Evolutionary conservation across 2,113 vertebrate genomes (phyloP).

Genomic region (Pithys albifrons): DNA sequence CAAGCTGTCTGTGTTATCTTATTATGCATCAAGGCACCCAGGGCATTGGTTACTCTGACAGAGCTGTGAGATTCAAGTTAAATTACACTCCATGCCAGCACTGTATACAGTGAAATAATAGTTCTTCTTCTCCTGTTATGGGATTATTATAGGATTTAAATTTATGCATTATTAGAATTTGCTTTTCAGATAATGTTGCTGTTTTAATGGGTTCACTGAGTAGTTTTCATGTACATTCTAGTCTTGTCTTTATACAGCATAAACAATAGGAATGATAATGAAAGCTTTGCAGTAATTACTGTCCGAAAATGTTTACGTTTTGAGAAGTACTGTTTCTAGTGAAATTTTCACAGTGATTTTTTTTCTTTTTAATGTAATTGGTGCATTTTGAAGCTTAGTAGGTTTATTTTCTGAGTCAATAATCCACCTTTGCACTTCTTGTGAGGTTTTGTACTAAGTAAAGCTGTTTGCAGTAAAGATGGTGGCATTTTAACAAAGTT

Average conservation of each 20-base stretch:
- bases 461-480: slow-evolving; percentile 20
- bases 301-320: not conserved
- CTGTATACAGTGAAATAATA: not conserved
- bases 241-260: not conserved
- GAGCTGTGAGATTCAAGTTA: not conserved
- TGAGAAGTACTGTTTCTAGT: not conserved
- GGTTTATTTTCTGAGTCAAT: slow-evolving; percentile 7
- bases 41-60: not conserved
- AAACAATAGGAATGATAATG: slow-evolving; percentile 9
- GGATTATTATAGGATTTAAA: slow-evolving; percentile 26
- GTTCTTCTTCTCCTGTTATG: not conserved
- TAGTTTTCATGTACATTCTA: not conserved
- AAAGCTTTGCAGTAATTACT: slow-evolving; percentile 11
- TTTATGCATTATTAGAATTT: slow-evolving; percentile 2
- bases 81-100: not conserved
- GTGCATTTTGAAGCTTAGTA: not conserved
- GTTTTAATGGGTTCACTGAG: not conserved
- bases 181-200: not conserved
- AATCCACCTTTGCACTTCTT: not conserved
- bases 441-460: not conserved
- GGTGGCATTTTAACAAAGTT: slow-evolving; percentile 5
- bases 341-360: not conserved
- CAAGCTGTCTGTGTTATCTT: slow-evolving; percentile 29
- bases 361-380: not conserved
- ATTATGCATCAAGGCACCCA: not conserved